phyloP scores from a whole-genome alignment of 2,888 invertebrate species.

The Lampropteryx suffumata region DNA sequence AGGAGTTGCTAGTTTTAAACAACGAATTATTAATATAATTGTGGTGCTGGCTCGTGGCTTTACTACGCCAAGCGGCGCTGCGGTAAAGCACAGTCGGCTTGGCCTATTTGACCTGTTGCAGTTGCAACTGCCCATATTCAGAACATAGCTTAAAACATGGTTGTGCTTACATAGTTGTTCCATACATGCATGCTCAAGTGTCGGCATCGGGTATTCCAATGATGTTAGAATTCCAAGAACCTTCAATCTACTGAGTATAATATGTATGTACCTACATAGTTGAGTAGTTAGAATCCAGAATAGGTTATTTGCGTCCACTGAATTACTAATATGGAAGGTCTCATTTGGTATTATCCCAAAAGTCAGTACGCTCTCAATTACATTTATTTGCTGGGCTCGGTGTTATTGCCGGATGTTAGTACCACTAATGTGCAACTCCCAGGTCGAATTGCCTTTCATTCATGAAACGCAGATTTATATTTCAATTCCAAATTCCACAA shows the following conservation, averaged over 20 bases:
- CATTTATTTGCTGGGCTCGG: slow-evolving; percentile 26
- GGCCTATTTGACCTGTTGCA: slow-evolving; percentile 44
- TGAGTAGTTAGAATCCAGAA: too few species aligned
- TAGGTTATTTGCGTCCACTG: too few species aligned
- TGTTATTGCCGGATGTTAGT: slow-evolving; percentile 25
- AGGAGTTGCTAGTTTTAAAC: too few species aligned
- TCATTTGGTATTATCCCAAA: not conserved
- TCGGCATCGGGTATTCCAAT: not conserved
- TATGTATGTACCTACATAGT: too few species aligned
- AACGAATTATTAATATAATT: not conserved
- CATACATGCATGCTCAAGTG: not conserved
- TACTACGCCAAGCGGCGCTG: slow-evolving; percentile 39
- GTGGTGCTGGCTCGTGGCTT: not conserved
- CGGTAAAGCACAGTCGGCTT: slow-evolving; percentile 39
- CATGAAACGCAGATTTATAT: slow-evolving; percentile 32
- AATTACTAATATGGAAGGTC: too few species aligned
- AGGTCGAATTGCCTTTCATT: slow-evolving; percentile 30
- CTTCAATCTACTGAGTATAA: too few species aligned
- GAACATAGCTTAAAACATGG: slow-evolving; percentile 29
- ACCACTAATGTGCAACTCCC: slow-evolving; percentile 24
- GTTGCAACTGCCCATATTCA: slow-evolving; percentile 32
- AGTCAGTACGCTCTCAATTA: slow-evolving; percentile 21
- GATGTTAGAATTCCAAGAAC: not conserved
- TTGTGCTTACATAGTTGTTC: slow-evolving; percentile 16
- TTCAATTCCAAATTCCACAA: slow-evolving; percentile 38